These are phyloP conservation scores for Etheostoma nigrum DNA, from an alignment of 2,797 vertebrate genomes.

Conservation along the genomic window DNA sequence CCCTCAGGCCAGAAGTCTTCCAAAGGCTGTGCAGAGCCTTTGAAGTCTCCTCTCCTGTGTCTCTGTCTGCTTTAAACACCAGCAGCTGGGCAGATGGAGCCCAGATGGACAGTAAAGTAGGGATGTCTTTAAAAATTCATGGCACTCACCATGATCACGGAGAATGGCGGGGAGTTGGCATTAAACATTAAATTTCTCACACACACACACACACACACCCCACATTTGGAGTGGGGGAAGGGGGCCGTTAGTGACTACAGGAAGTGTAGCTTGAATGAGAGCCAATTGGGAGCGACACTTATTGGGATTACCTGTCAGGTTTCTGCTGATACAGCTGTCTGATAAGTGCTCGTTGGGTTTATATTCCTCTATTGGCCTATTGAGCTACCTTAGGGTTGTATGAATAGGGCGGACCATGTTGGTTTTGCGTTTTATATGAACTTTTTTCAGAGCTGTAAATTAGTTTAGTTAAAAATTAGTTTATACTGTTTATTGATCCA, in stretches of 20 bases:
- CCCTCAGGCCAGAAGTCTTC: conserved; percentile 67
- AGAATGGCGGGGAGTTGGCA: conserved; percentile 80
- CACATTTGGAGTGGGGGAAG: conserved; percentile 44
- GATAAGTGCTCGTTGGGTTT: conserved; percentile 72
- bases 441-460: conserved; percentile 32
- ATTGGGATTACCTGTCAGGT: conserved; percentile 77
- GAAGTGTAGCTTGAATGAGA: conserved; percentile 75
- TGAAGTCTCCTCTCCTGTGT: conserved; percentile 77
- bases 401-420: background rate
- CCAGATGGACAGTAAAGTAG: conserved; percentile 88
- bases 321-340: conserved; percentile 81
- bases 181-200: conserved; percentile 88
- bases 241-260: conserved; percentile 74
- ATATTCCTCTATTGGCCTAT: conserved; percentile 62
- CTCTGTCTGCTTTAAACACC: conserved; percentile 78
- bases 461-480: conserved; percentile 9
- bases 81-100: conserved; percentile 85
- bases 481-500: no score
- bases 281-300: conserved; percentile 82
- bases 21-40: conserved; percentile 72
- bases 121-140: conserved; percentile 90
- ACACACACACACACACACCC: conserved; percentile 53
- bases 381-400: conserved; percentile 43
- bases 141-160: conserved; percentile 81
- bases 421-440: conserved; percentile 37